Base-by-base conservation (phyloP, 92 coral and sea anemone species). In the Siderastrea siderea region DNA sequence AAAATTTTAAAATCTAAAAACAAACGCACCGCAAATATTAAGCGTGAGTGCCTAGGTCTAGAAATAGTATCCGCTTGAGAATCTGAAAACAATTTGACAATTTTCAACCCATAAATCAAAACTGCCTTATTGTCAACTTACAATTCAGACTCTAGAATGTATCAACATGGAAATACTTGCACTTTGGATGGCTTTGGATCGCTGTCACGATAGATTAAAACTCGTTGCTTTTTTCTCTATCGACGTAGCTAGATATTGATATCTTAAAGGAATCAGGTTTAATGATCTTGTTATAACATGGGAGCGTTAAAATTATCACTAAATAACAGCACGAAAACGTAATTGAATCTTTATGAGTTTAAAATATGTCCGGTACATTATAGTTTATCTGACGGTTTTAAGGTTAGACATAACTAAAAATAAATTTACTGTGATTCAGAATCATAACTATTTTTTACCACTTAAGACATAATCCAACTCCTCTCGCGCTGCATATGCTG, bases 1-100 rank as follows among this genome's bases (percentile, higher is more conserved):
- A 46, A 84, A 84, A 84, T 48, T 73, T 60, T 73, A 84, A 84
- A 47, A 73, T 74, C 47, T 63, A 43, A 63, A 48, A 61, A 59
- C 79, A 19, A 60, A 49, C n/a, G 49, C 16, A 43, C 78, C 64
- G 81, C 63, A 73, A n/a, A 73, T 46, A 47, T 58, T 14, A 17
- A 12, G 67, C 66, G 52, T 70, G 3, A 12, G 38, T 52, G 10
- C 26, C 5, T 14, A 6, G 49, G 8, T 3, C 51, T 10, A 26
- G 38, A 26, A 26, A 26, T 26, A 26, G 38, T 38, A 68, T 7
- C 51, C 51, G 51, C 73, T 68, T 26, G 38, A 26, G 38, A 26
- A 26, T 0, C 38, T 26, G 38, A 26, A 26, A 26, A 26, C 38
- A 26, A 26, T 0, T 26, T 26, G 38, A 26, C 38, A 26, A 26